Evolutionary conservation across 2,888 invertebrate species (phyloP).

Genomic region (Petrolisthes cinctipes): DNA sequence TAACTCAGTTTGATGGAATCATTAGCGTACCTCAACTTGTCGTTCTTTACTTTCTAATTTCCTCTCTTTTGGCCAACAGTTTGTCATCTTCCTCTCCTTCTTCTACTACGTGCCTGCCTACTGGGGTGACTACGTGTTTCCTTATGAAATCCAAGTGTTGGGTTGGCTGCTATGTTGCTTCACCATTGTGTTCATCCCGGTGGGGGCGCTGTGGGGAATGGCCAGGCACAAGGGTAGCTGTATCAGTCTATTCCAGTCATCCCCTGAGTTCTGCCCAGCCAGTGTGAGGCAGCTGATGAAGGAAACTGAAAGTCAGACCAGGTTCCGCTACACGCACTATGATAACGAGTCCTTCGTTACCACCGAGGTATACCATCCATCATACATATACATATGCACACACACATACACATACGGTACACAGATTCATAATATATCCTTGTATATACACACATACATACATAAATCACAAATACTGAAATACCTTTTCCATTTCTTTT

Average conservation of each 20-base stretch:
- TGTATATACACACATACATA: no score
- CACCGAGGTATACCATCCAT: not conserved
- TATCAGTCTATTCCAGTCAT: slow-evolving; percentile 8
- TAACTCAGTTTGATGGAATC: no score
- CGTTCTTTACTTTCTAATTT: no score
- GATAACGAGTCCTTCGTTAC: not conserved
- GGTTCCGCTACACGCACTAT: slow-evolving; percentile 45
- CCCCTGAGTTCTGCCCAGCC: slow-evolving; percentile 51
- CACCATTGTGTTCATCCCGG: slow-evolving; percentile 27
- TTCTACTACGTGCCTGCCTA: slow-evolving; percentile 37
- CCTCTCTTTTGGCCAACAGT: no score
- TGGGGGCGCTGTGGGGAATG: slow-evolving; percentile 35
- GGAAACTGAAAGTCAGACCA: not conserved
- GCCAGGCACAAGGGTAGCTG: slow-evolving; percentile 32
- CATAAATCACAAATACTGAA: no score
- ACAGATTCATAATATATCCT: no score
- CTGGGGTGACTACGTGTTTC: slow-evolving; percentile 50
- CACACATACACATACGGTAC: no score
- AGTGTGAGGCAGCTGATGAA: slow-evolving; percentile 18
- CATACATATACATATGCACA: no score
- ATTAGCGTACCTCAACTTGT: no score
- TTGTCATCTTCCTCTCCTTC: slow-evolving; percentile 34
- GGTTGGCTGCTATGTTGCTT: slow-evolving; percentile 37
- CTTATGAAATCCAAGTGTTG: slow-evolving; percentile 36
- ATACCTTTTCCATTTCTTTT: no score